phyloP scores from a whole-genome alignment of 2,797 vertebrate genomes.

The Hemibagrus guttatus region DNA sequence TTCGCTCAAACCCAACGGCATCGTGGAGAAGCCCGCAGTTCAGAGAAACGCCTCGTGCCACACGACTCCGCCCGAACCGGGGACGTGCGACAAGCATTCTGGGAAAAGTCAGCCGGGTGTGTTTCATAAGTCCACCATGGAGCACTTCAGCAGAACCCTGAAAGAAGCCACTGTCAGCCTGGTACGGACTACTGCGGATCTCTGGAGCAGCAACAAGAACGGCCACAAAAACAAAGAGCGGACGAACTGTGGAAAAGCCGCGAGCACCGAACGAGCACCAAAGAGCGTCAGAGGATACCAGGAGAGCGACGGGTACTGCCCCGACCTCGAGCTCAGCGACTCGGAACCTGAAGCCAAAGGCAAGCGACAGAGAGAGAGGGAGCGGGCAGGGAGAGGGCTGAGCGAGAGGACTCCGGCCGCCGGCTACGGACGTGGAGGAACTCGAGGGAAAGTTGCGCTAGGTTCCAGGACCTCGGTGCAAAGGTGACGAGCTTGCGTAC shows the following conservation, averaged over 20 bases:
- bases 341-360: slow-evolving; percentile 92
- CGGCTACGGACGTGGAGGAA: slow-evolving; percentile 72
- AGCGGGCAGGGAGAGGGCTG: slow-evolving; percentile 62
- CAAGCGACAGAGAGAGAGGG: slow-evolving; percentile 65
- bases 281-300: slow-evolving; percentile 78
- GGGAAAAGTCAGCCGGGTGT: slow-evolving; percentile 67
- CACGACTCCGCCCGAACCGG: slow-evolving; percentile 70
- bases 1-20: slow-evolving; percentile 79
- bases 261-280: slow-evolving; percentile 68
- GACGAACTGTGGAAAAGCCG: slow-evolving; percentile 79
- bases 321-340: slow-evolving; percentile 95
- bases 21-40: slow-evolving; percentile 74
- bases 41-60: slow-evolving; percentile 86
- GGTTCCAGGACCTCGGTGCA: slow-evolving; percentile 83
- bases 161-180: slow-evolving; percentile 91
- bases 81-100: slow-evolving; percentile 71
- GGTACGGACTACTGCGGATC: slow-evolving; percentile 86
- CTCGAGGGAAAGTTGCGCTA: slow-evolving; percentile 79
- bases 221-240: slow-evolving; percentile 82
- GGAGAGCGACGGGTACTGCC: slow-evolving; percentile 96
- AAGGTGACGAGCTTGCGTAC: slow-evolving; percentile 84
- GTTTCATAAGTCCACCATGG: slow-evolving; percentile 85
- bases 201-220: slow-evolving; percentile 83
- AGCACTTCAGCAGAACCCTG: slow-evolving; percentile 88
- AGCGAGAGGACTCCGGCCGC: slow-evolving; percentile 72